Conservation (phyloP, 2,113 vertebrate genomes). For the Triplophysa siluroides region DNA sequence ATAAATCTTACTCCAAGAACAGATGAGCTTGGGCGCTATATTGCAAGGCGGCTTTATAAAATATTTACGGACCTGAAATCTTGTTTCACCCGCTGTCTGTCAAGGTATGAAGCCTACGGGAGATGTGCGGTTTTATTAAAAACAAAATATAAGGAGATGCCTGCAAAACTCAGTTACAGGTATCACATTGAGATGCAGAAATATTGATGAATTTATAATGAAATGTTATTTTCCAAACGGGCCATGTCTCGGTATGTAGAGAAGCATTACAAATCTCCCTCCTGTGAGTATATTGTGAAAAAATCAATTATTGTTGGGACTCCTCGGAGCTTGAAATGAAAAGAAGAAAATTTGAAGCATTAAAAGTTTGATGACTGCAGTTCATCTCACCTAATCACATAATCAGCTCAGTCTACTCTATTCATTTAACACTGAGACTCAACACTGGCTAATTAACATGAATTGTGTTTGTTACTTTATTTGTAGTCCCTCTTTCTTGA, state of each 20-base stretch:
- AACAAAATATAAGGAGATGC: not conserved
- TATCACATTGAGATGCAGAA: not conserved
- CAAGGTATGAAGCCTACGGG: constrained; percentile 5
- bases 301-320: not conserved
- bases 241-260: not conserved
- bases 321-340: constrained; percentile 35
- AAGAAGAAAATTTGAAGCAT: constrained; percentile 16
- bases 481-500: not conserved
- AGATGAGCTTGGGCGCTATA: constrained; percentile 27
- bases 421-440: constrained; percentile 11
- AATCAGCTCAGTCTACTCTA: constrained; percentile 18
- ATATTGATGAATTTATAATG: constrained; percentile 25
- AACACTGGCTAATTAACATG: constrained; percentile 25
- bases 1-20: not conserved
- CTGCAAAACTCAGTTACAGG: not conserved
- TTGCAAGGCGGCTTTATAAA: constrained; percentile 32
- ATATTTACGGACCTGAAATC: constrained; percentile 37
- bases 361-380: constrained; percentile 18
- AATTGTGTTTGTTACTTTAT: constrained; percentile 5
- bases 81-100: constrained; percentile 30
- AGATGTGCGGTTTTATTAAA: constrained; percentile 22
- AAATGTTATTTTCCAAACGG: constrained; percentile 30
- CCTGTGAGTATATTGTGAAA: constrained; percentile 5
- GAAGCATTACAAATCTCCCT: constrained; percentile 10
- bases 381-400: constrained; percentile 29